Conservation (phyloP, 53 echinoderm and acorn worm genomes). For the Holothuria scabra region DNA sequence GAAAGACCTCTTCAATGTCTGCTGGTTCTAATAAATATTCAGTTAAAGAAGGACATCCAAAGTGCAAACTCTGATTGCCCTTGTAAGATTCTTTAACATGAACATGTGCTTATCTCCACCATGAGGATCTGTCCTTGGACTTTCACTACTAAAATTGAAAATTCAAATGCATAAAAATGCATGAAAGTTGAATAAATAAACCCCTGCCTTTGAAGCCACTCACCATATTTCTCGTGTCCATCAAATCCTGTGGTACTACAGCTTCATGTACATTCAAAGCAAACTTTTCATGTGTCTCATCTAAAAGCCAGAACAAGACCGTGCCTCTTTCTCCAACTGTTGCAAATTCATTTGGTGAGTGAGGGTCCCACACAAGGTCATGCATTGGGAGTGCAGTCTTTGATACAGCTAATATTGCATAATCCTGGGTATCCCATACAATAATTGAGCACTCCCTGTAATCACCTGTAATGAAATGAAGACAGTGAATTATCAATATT, state of each 20-base stretch:
- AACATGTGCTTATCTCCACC: too few species aligned
- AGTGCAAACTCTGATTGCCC: too few species aligned
- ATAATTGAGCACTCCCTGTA: slow-evolving; percentile 86
- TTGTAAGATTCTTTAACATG: too few species aligned
- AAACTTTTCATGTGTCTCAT: slow-evolving; percentile 88
- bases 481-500: too few species aligned
- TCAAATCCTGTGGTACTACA: slow-evolving; percentile 75
- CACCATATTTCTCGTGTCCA: slow-evolving; percentile 85
- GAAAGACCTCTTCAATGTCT: too few species aligned
- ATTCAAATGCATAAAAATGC: too few species aligned
- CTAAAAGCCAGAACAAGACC: slow-evolving; percentile 93
- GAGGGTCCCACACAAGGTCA: slow-evolving; percentile 88
- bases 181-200: too few species aligned
- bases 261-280: slow-evolving; percentile 93
- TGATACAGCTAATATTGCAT: slow-evolving; percentile 84
- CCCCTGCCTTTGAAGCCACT: background rate
- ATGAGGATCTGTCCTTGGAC: too few species aligned
- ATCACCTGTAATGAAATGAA: slow-evolving; percentile 67
- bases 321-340: slow-evolving; percentile 92
- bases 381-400: slow-evolving; percentile 89
- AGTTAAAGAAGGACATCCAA: too few species aligned
- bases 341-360: slow-evolving; percentile 92
- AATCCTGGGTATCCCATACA: slow-evolving; percentile 92
- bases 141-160: too few species aligned
- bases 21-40: too few species aligned